A percentile compares a stretch with the other conserved stretches of the same genome.
phyloP scores from a whole-genome alignment of 2,888 invertebrate genomes.

The Scotopteryx bipunctaria region DNA sequence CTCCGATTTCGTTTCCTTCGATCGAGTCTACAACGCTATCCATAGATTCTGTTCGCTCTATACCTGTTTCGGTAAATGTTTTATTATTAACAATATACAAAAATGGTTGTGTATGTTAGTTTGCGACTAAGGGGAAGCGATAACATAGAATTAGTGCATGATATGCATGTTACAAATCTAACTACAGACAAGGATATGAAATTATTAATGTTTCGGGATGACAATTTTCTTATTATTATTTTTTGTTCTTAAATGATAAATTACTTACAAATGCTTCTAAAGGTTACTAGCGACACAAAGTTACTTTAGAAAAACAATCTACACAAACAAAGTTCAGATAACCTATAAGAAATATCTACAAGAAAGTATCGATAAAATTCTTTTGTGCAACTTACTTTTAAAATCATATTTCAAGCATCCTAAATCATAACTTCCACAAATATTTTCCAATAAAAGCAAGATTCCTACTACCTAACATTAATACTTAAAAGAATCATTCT shows the following conservation, averaged over 20 bases:
- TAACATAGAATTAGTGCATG: slow-evolving; percentile 75
- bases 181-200: slow-evolving; percentile 13
- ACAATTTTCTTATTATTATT: background rate
- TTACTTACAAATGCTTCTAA: slow-evolving; percentile 1
- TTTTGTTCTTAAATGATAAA: background rate
- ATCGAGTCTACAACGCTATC: slow-evolving; percentile 66
- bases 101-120: slow-evolving; percentile 50
- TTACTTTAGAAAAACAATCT: background rate
- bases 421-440: too few species aligned
- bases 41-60: slow-evolving; percentile 70
- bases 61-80: slow-evolving; percentile 74
- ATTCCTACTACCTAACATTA: too few species aligned
- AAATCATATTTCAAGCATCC: too few species aligned
- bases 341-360: background rate
- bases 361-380: background rate
- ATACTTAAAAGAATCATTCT: too few species aligned
- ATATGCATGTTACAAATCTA: slow-evolving; percentile 49
- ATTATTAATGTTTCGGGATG: background rate
- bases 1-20: slow-evolving; percentile 56
- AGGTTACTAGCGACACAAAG: too few species aligned
- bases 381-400: too few species aligned
- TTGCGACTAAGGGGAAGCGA: slow-evolving; percentile 51
- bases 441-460: too few species aligned
- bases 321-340: background rate
- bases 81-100: slow-evolving; percentile 62